These are phyloP conservation scores for Uria aalge DNA, from an alignment of 2,113 vertebrate species.

Conservation along the genomic window DNA sequence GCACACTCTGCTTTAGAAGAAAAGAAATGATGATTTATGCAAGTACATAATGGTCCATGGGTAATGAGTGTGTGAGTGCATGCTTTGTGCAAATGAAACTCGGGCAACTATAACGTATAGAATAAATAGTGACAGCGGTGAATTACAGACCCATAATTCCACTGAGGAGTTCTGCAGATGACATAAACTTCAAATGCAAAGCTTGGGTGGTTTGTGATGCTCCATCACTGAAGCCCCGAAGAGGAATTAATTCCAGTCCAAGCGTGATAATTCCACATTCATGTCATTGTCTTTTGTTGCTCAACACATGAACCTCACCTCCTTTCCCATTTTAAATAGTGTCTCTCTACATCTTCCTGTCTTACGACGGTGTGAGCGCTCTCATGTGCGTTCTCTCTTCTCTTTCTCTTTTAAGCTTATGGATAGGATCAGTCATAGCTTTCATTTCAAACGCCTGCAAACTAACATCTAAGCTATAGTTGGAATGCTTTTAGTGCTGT, in stretches of 20 bases:
- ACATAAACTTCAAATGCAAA: background rate
- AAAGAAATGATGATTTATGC: background rate
- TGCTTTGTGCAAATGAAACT: background rate
- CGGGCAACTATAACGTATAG: background rate
- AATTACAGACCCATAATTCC: background rate
- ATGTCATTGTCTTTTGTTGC: background rate
- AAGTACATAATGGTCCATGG: background rate
- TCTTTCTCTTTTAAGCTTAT: background rate
- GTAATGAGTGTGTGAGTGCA: background rate
- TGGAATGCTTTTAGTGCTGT: background rate
- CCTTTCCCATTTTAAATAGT: background rate
- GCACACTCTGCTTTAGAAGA: background rate
- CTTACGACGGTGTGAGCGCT: rapidly evolving
- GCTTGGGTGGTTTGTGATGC: background rate
- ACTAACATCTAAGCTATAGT: background rate
- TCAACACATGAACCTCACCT: rapidly evolving
- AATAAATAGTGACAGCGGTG: background rate
- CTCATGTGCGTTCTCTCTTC: rapidly evolving
- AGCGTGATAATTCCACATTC: background rate
- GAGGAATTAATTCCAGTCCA: background rate
- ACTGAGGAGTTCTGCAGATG: background rate
- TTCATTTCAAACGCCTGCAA: background rate
- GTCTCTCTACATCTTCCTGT: background rate
- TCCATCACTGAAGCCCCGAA: background rate
- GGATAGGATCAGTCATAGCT: background rate